Base-by-base conservation (phyloP, 1,140 invertebrate genomes). In the Caenorhabditis latens region DNA sequence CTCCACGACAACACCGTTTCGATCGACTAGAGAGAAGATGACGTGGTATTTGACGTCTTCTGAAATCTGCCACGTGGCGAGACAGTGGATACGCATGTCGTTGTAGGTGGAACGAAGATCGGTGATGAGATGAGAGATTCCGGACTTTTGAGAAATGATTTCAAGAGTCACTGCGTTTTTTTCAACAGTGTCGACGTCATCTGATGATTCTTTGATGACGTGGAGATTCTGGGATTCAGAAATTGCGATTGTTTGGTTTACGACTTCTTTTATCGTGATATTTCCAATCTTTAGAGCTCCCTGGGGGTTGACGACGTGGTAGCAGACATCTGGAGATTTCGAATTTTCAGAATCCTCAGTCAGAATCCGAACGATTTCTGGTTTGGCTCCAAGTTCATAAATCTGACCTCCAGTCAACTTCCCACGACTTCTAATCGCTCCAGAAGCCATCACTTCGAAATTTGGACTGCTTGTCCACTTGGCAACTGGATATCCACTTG, bases 1-100 rank as follows among this genome's bases (percentile, higher is more conserved):
- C 7, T n/a, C 46, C 4, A 79, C 46, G n/a, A 79, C 40, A 11
- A 53, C 71, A 9, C 46, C 71, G 13, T 79, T 79, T 50, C 71
- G 19, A 50, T 79, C 71, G 13, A 79, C 71, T 14, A 79, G 21
- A 4, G 6, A 16, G 4, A 79, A 4, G 4, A 40, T 50, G 46
- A 50, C 13, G 11, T 50, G 46, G 24, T 79, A 79, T 50, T 50
- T 79, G 71, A 79, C 46, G 71, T 79, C 71, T 79, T 79, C 71
- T 50, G 46, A 50, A 42, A 11, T 21, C 24, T 79, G 71, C 71
- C 71, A 79, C 71, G 71, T 79, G 71, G 46, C 71, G 7, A 79
- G 71, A 11, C 8, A n/a, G 13, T 79, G 21, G n/a, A 79, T 79
- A 24, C 53, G 50, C 71, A 79, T 79, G n/a, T 79, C 71, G 1